Conservation (phyloP, 2,797 vertebrate genomes). For the Amphiprion clarkii region DNA sequence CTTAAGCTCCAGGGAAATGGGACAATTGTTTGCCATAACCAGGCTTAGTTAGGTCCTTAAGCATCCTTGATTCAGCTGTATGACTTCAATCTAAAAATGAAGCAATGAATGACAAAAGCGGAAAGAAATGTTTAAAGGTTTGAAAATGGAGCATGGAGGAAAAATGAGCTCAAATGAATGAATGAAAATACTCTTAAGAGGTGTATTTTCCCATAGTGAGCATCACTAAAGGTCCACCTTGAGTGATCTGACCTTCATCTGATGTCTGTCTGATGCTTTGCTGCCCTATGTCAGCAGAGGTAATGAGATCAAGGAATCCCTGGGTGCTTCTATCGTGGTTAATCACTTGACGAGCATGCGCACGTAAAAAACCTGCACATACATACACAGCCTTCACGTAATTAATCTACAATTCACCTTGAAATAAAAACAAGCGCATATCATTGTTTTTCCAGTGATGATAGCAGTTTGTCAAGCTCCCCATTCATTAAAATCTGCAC, state of each 20-base stretch:
- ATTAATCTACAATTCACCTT: constrained; percentile 11
- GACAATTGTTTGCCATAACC: background rate
- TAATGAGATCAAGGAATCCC: constrained; percentile 70
- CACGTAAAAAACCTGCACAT: background rate
- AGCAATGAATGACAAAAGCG: background rate
- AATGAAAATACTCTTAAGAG: constrained; percentile 6
- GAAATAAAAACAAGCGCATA: constrained; percentile 33
- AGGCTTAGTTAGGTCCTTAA: background rate
- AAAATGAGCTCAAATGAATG: background rate
- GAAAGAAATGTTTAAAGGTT: background rate
- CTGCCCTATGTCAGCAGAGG: constrained; percentile 47
- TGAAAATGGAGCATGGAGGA: background rate
- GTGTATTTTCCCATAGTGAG: background rate
- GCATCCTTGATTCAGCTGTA: background rate
- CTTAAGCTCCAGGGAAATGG: background rate
- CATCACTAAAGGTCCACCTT: constrained; percentile 19
- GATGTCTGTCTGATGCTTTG: constrained; percentile 46
- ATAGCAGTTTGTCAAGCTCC: constrained; percentile 16
- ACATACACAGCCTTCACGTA: constrained; percentile 9
- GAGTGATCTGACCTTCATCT: constrained; percentile 64
- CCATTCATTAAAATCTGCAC: constrained; percentile 26
- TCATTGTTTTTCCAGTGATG: constrained; percentile 7
- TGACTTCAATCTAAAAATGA: background rate
- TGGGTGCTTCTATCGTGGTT: constrained; percentile 37
- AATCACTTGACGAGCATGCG: constrained; percentile 40